Percentiles rank a stretch among this genome's conserved stretches.
These are phyloP conservation scores for Cacatua alba DNA, from an alignment of 2,113 vertebrate species.

Conservation along the genomic window DNA sequence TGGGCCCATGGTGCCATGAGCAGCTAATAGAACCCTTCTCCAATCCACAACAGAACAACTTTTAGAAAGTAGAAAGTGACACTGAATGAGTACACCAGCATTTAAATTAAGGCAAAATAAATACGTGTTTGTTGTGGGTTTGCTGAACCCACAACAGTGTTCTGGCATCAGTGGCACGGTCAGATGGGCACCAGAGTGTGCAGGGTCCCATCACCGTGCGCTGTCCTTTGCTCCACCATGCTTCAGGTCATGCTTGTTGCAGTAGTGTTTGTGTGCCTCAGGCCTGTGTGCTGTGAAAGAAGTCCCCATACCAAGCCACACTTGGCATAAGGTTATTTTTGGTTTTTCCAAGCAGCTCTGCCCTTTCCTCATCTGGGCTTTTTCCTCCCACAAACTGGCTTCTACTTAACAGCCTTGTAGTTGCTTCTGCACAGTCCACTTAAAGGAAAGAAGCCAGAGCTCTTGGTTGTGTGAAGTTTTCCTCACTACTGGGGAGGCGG, in stretches of 20 bases:
- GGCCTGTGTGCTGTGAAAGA: background rate
- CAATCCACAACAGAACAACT: background rate
- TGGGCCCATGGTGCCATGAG: fast-evolving
- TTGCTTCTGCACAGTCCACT: background rate
- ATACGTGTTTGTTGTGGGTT: background rate
- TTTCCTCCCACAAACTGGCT: fast-evolving
- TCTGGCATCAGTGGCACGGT: background rate
- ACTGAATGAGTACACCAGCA: background rate
- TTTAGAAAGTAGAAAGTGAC: background rate
- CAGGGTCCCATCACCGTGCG: fast-evolving
- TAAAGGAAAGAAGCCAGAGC: background rate
- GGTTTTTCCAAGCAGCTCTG: background rate
- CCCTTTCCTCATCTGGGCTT: background rate
- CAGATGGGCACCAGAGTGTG: fast-evolving
- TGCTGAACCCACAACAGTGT: background rate
- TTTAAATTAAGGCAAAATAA: conserved; percentile 47
- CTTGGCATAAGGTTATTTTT: background rate
- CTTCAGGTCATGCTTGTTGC: fast-evolving
- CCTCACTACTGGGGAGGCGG: background rate
- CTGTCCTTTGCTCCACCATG: fast-evolving
- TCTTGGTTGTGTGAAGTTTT: background rate
- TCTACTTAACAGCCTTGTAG: fast-evolving
- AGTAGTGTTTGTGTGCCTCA: no score
- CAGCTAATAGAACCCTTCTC: background rate
- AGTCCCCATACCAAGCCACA: background rate